phyloP scores from a whole-genome alignment of 2,113 vertebrate species.

The Eurypyga helias region DNA sequence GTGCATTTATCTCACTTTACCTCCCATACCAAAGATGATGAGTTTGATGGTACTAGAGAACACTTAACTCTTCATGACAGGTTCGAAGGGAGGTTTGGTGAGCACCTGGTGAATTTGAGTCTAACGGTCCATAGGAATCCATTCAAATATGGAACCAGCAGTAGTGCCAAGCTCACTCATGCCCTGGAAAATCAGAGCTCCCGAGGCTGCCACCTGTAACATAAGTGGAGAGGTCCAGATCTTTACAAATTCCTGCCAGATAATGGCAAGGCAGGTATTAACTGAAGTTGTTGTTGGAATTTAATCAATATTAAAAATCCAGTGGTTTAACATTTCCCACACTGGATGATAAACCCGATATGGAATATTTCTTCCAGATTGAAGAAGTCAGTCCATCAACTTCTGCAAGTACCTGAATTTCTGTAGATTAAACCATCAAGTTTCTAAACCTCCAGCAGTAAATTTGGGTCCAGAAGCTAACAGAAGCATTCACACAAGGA shows the following conservation, averaged over 20 bases:
- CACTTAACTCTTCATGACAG: slow-evolving; percentile 70
- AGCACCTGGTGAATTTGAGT: slow-evolving; percentile 69
- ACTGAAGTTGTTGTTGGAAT: slow-evolving; percentile 26
- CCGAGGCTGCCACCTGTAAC: slow-evolving; percentile 72
- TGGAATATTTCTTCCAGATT: slow-evolving; percentile 56
- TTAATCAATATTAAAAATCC: slow-evolving; percentile 43
- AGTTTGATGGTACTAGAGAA: slow-evolving; percentile 69
- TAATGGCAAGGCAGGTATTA: slow-evolving; percentile 62
- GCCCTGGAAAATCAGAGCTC: slow-evolving; percentile 73
- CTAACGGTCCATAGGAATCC: slow-evolving; percentile 72
- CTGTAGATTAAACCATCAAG: slow-evolving; percentile 74
- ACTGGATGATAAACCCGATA: slow-evolving; percentile 45
- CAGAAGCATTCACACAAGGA: slow-evolving; percentile 2
- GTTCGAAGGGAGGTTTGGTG: slow-evolving; percentile 71
- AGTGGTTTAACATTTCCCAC: slow-evolving; percentile 35
- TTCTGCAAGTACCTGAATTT: slow-evolving; percentile 68
- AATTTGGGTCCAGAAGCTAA: slow-evolving; percentile 55
- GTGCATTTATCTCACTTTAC: slow-evolving; percentile 62
- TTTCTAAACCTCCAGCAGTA: slow-evolving; percentile 69
- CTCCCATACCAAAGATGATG: slow-evolving; percentile 67
- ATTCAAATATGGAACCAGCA: slow-evolving; percentile 71
- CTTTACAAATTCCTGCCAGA: slow-evolving; percentile 69
- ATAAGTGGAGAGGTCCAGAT: slow-evolving; percentile 73
- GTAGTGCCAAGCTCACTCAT: slow-evolving; percentile 71
- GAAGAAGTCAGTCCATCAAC: slow-evolving; percentile 69